Evolutionary conservation across 2,888 invertebrate genomes (phyloP).

Genomic region (Lasioglossum figueresi): DNA sequence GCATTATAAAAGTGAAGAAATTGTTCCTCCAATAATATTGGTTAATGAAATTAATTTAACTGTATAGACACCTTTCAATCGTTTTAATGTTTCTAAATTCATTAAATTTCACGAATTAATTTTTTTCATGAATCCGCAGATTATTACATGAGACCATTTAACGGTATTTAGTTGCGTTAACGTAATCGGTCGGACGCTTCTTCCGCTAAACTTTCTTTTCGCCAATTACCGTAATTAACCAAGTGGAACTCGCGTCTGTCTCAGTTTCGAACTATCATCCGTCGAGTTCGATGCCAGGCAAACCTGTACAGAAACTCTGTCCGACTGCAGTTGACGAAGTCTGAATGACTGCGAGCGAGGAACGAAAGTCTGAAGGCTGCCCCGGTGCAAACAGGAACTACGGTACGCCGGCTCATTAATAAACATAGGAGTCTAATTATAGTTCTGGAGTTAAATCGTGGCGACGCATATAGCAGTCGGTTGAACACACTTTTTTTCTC

Average conservation of each 20-base stretch:
- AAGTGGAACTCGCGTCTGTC: not conserved
- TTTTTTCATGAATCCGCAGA: too few relatives aligned
- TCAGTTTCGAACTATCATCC: not conserved
- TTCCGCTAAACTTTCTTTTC: not conserved
- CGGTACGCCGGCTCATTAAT: constrained; percentile 29
- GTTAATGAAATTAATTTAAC: too few relatives aligned
- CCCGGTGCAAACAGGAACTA: constrained; percentile 17
- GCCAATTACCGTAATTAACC: not conserved
- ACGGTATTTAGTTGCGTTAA: not conserved
- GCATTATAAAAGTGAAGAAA: too few relatives aligned
- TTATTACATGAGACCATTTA: not conserved
- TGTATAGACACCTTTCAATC: too few relatives aligned
- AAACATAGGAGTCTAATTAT: constrained; percentile 20
- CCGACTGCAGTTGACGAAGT: not conserved
- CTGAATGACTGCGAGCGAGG: constrained; percentile 1
- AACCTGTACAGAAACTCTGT: not conserved
- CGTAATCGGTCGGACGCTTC: not conserved
- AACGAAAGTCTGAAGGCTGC: constrained; percentile 21
- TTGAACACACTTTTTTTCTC: not conserved
- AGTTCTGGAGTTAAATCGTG: constrained; percentile 7
- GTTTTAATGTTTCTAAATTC: too few relatives aligned
- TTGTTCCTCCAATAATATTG: too few relatives aligned
- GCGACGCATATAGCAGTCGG: not conserved
- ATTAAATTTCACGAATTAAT: too few relatives aligned
- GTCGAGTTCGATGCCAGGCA: not conserved